These are phyloP conservation scores for Vanessa tameamea DNA, from an alignment of 1,140 invertebrate genomes.

Conservation along the genomic window DNA sequence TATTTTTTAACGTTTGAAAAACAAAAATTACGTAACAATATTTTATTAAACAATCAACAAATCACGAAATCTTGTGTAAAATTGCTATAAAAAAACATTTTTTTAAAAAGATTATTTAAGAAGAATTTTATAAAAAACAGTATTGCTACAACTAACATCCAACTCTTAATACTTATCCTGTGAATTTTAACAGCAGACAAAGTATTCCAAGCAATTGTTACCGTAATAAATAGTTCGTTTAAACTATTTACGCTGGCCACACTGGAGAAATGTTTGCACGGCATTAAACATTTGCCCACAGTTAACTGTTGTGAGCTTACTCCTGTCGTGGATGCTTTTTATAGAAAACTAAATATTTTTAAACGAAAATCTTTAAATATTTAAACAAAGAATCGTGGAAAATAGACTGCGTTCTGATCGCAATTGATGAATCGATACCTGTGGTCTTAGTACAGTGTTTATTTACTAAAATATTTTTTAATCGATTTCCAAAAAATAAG, in stretches of 20 bases:
- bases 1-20: too few species aligned
- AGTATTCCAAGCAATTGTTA: constrained; percentile 20
- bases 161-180: not conserved
- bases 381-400: not conserved
- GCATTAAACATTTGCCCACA: constrained; percentile 28
- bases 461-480: too few species aligned
- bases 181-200: constrained; percentile 13
- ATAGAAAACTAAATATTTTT: constrained; percentile 1
- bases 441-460: too few species aligned
- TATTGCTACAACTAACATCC: not conserved
- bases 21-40: too few species aligned
- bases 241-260: constrained; percentile 18
- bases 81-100: too few species aligned
- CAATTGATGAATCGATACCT: too few species aligned
- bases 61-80: too few species aligned
- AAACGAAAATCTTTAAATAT: not conserved
- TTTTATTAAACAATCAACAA: too few species aligned
- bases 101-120: too few species aligned
- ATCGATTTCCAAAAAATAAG: too few species aligned
- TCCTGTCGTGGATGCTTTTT: not conserved
- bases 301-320: constrained; percentile 1
- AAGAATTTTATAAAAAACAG: too few species aligned
- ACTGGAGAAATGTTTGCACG: constrained; percentile 15
- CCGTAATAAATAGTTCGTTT: constrained; percentile 22
- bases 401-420: too few species aligned